Percentiles rank a stretch among this genome's conserved stretches.
Evolutionary conservation across 1,140 invertebrate species (phyloP).

Genomic region (Pogonognathellus flavescens): DNA sequence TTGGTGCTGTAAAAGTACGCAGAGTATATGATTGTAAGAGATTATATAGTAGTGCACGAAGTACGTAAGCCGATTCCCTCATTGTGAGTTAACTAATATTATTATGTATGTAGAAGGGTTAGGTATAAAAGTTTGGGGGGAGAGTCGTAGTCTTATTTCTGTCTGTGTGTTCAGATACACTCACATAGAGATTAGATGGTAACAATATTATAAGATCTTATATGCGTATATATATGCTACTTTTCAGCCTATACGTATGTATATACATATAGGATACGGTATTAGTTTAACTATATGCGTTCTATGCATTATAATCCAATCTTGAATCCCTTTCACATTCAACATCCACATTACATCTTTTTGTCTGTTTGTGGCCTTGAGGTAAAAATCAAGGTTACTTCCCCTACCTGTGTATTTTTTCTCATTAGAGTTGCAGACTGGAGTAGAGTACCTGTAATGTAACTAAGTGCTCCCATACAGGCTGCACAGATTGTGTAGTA

Average conservation of each 20-base stretch:
- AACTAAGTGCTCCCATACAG: not conserved
- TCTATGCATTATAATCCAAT: constrained; percentile 33
- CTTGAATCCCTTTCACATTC: constrained; percentile 41
- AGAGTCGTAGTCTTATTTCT: not conserved
- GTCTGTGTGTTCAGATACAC: not conserved
- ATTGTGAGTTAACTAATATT: not conserved
- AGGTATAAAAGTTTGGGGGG: constrained; percentile 4
- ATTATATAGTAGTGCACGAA: too few species aligned
- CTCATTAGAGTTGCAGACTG: constrained; percentile 43
- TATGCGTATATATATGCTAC: too few species aligned
- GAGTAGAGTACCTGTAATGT: constrained; percentile 34
- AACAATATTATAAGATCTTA: not conserved
- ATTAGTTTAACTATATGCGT: constrained; percentile 1
- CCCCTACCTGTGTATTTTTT: constrained; percentile 54
- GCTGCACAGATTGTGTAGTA: not conserved
- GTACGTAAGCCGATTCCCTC: not conserved
- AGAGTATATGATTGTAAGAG: too few species aligned
- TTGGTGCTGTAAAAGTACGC: too few species aligned
- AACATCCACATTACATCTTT: constrained; percentile 42
- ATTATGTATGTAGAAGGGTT: not conserved
- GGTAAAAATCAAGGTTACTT: constrained; percentile 62
- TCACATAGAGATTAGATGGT: not conserved
- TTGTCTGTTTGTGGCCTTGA: constrained; percentile 59
- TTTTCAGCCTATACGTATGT: not conserved
- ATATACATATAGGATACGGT: not conserved